Base-by-base conservation (phyloP, 2,113 vertebrate species). In the Chionomys nivalis region DNA sequence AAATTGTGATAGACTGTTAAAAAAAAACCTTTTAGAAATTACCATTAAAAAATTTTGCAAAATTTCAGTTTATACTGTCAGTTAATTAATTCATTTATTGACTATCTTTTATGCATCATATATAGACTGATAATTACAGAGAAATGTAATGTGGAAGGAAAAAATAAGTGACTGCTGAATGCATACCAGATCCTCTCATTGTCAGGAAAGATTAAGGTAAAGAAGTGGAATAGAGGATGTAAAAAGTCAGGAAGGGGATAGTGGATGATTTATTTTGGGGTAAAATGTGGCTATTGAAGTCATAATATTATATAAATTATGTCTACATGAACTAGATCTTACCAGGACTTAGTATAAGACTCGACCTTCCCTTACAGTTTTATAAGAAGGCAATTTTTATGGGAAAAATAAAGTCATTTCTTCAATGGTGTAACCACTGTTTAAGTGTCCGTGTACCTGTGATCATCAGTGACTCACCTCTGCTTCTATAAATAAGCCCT, bases 171-270 rank as follows among this genome's bases (percentile, higher is more conserved):
- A 36, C 11, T 9, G 9, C 47, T 79, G 49, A 21, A 31, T 55
- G 4, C 52, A 52, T 23, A 79, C 4, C 19, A 55, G 49, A 55
- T 36, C 9, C 9, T 36, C 5, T 79, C 8, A 10, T 55, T 55
- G 0, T 55, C 9, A 11, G 49, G 17, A 17, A 79, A 5, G 4
- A 79, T 19, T 78, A 78, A 33, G 28, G 47, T 78, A 78, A 17
- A 52, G 31, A 9, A 4, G 7, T 33, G 11, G 17, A 19, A 79
- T 1, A 6, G 7, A 55, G 1, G 17, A 1, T 33, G 49, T 55
- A 12, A n/a, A 55, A 79, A 1, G 52, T 79, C 77, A 79, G 5
- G 31, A 36, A 10, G 2, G 16, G 31, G 1, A 23, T 55, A 55
- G 9, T 81, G 21, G 33, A 55, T n/a, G 36, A 4, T 55, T 55